A percentile compares a stretch with the other conserved stretches of the same genome.
These are phyloP conservation scores for Ophiodon elongatus DNA, from an alignment of 2,113 vertebrate genomes.

Conservation along the genomic window DNA sequence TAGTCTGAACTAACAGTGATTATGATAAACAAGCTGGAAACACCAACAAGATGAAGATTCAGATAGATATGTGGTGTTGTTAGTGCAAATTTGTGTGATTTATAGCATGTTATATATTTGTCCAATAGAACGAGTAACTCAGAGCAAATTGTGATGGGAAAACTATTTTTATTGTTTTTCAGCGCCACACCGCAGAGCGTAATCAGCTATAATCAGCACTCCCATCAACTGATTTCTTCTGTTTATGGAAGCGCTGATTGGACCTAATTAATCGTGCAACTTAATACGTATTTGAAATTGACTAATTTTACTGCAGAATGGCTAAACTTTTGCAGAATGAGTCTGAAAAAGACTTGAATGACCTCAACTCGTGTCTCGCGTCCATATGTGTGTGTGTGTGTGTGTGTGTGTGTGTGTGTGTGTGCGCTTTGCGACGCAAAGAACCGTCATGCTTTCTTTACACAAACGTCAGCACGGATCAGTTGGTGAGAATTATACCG, in stretches of 20 bases:
- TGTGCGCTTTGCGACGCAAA: not conserved
- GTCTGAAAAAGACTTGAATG: not conserved
- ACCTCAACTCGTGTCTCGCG: not conserved
- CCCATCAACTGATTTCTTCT: conserved; percentile 62
- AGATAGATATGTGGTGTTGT: not conserved
- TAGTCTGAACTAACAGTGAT: conserved; percentile 14
- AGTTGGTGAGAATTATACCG: not conserved
- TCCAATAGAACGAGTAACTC: conserved; percentile 36
- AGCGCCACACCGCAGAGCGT: conserved; percentile 13
- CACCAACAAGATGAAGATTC: conserved; percentile 4
- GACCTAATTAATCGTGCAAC: conserved; percentile 58
- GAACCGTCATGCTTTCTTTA: not conserved
- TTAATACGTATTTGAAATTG: conserved; percentile 45
- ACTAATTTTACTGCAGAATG: conserved; percentile 12
- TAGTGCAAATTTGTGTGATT: conserved; percentile 14
- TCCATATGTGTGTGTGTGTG: not conserved
- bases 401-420: too few relatives aligned
- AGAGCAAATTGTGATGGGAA: conserved; percentile 34
- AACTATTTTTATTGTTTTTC: conserved; percentile 14
- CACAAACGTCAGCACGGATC: not conserved
- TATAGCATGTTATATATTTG: conserved; percentile 36
- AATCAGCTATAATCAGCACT: conserved; percentile 73
- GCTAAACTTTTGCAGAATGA: not conserved
- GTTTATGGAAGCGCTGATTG: conserved; percentile 70
- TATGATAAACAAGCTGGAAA: conserved; percentile 22